Percentiles rank a stretch among this genome's conserved stretches.
These are phyloP conservation scores for Asarcornis scutulata DNA, from an alignment of 2,113 vertebrate species.

Conservation along the genomic window DNA sequence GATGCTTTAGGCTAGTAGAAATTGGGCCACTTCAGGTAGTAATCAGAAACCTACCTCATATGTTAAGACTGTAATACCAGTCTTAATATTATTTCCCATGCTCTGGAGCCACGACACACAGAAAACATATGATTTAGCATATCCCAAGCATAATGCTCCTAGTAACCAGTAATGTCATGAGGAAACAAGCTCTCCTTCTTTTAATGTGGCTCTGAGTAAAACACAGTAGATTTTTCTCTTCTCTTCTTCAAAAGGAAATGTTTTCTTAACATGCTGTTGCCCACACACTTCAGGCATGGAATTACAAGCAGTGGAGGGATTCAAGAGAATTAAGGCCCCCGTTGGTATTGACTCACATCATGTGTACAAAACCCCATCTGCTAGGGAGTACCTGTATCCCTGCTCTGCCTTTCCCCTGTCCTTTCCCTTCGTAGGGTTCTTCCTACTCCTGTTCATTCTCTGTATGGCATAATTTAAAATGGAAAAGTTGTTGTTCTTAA, in stretches of 20 bases:
- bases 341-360: not conserved
- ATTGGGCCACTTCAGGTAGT: not conserved
- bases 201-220: slow-evolving; percentile 14
- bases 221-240: not conserved
- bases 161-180: not conserved
- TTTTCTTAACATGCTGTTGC: not conserved
- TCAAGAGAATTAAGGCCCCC: not conserved
- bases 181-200: not conserved
- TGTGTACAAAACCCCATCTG: not conserved
- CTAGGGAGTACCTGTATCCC: not conserved
- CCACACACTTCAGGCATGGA: not conserved
- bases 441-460: not conserved
- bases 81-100: not conserved
- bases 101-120: not conserved
- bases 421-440: not conserved
- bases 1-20: not conserved
- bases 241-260: not conserved
- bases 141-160: not conserved
- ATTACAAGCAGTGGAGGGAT: not conserved
- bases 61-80: not conserved
- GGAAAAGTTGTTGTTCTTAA: not conserved
- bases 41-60: not conserved
- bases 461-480: not conserved
- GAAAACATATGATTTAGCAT: not conserved
- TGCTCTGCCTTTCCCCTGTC: not conserved